A percentile compares a stretch with the other conserved stretches of the same genome.
These are phyloP conservation scores for Acholoe squamosa DNA, from an alignment of 2,888 invertebrate species.

Conservation along the genomic window DNA sequence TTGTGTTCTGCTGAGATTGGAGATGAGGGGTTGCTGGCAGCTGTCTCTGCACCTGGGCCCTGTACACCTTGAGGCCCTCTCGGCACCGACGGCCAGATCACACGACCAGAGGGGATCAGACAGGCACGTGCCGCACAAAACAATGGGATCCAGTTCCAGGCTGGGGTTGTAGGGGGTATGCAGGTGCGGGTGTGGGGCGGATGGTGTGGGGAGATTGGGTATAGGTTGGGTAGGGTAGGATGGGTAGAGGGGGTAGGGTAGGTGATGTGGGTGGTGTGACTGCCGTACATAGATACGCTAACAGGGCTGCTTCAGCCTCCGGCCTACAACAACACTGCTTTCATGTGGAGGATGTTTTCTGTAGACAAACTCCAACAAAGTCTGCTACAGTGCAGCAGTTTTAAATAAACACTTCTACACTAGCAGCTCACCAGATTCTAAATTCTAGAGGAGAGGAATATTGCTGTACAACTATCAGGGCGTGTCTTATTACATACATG, in stretches of 20 bases:
- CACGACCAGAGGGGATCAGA: constrained; percentile 8
- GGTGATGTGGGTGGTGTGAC: background rate
- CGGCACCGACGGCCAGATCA: background rate
- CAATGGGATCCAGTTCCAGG: constrained; percentile 15
- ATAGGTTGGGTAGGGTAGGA: background rate
- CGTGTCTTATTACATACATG: too few relatives aligned
- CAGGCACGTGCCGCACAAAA: background rate
- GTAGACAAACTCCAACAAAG: background rate
- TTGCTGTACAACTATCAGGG: too few relatives aligned
- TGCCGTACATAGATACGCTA: background rate
- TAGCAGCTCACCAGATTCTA: too few relatives aligned
- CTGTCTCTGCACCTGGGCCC: background rate
- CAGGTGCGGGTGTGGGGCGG: background rate
- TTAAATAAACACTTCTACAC: too few relatives aligned
- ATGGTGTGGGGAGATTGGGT: background rate
- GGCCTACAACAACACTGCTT: constrained; percentile 3
- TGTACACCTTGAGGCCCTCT: background rate
- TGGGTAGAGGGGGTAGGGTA: too few relatives aligned
- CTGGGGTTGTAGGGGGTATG: background rate
- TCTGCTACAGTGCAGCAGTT: too few relatives aligned
- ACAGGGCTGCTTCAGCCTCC: background rate
- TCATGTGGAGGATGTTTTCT: background rate
- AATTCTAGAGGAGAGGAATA: too few relatives aligned
- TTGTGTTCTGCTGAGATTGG: too few relatives aligned
- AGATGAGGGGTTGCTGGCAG: background rate